Evolutionary conservation across 2,797 vertebrate species (phyloP).

Genomic region (Dromococcyx pavoninus): DNA sequence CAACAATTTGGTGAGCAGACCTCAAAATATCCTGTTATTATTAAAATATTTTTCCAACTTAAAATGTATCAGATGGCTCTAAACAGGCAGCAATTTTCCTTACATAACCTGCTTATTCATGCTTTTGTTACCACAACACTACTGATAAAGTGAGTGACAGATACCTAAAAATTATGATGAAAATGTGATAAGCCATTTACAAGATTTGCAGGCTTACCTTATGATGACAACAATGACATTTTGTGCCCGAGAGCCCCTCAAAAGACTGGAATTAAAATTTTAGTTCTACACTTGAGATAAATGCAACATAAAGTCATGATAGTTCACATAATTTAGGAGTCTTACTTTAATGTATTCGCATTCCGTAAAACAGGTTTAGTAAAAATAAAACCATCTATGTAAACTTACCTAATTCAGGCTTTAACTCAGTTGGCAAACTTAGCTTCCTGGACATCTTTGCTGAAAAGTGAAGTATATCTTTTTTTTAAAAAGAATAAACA

Average conservation of each 20-base stretch:
- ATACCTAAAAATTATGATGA: neutral
- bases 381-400: slow-evolving; percentile 49
- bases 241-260: slow-evolving; percentile 5
- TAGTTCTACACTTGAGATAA: slow-evolving; percentile 8
- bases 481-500: slow-evolving; percentile 66
- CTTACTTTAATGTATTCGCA: neutral
- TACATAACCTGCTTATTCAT: neutral
- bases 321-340: slow-evolving; percentile 2
- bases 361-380: slow-evolving; percentile 25
- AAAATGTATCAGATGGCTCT: neutral
- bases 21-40: neutral
- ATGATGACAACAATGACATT: slow-evolving; percentile 6
- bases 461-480: slow-evolving; percentile 93
- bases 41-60: neutral
- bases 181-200: slow-evolving; percentile 5
- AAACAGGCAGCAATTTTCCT: neutral
- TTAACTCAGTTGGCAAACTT: slow-evolving; percentile 99
- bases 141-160: neutral
- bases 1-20: neutral
- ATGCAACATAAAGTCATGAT: neutral
- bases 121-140: neutral
- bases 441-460: slow-evolving; percentile 99
- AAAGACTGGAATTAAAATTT: slow-evolving; percentile 26
- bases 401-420: slow-evolving; percentile 99
- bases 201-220: slow-evolving; percentile 47